Base-by-base conservation (phyloP, 2,888 invertebrate species). In the Cacoxenus indagator region DNA sequence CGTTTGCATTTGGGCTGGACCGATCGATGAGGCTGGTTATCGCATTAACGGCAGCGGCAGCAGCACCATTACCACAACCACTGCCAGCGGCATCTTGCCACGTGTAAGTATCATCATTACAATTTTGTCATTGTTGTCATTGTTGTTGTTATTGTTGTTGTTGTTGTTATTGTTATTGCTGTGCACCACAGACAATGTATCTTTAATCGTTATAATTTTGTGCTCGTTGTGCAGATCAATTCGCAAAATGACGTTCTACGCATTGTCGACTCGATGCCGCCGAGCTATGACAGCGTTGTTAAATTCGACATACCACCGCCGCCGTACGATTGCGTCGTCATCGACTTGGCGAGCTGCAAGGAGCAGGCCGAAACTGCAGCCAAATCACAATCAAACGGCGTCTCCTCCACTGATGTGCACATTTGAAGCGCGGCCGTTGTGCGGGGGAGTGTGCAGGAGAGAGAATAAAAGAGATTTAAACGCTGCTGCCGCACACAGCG, bases 1-100 rank as follows among this genome's bases (percentile, higher is more conserved):
- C 51, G 86, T 89, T 11, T 89, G 89, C 75, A 81, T 88, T 48
- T 89, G 89, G 89, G 84, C 87, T 5, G 88, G 88, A 14, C 88
- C 87, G 62, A 84, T 87, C 43, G 88, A 88, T 65, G 87, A 87
- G 73, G 73, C 83, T 24, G 84, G 85, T 67, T 84, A 84, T 71
- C 76, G 83, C 1, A 73, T 75, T 43, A 71, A 76, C 59, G 83
- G 75, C 17, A 73, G 78, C 6, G 73, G 75, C 29, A 73, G n/a
- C n/a, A n/a, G n/a, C n/a, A n/a, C n/a, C n/a, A n/a, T n/a, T n/a
- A n/a, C n/a, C n/a, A n/a, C n/a, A n/a, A n/a, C n/a, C n/a, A n/a
- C n/a, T n/a, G n/a, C n/a, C n/a, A n/a, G n/a, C n/a, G n/a, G n/a
- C n/a, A n/a, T n/a, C n/a, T n/a, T 84, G 65, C 76, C 78, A 59